Percentiles rank a stretch among this genome's conserved stretches.
phyloP scores from a whole-genome alignment of 2,888 invertebrate genomes.

The Aelia acuminata region DNA sequence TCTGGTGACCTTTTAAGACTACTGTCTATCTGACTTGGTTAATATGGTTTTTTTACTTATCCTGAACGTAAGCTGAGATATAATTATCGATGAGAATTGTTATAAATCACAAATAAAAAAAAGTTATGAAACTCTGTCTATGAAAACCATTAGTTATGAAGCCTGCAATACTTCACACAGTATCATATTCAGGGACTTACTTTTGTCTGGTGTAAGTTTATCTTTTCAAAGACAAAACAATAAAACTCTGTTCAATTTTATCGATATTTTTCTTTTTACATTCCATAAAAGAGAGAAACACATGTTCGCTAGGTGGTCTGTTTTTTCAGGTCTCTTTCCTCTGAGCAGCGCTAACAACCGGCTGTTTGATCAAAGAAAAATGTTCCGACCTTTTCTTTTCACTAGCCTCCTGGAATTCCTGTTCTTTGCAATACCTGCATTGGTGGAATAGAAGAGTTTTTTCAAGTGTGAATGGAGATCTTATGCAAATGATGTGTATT shows the following conservation, averaged over 20 bases:
- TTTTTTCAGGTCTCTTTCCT: background rate
- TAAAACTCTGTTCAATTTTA: constrained; percentile 11
- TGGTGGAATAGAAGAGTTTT: background rate
- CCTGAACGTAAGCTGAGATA: too few species aligned
- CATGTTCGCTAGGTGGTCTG: constrained; percentile 43
- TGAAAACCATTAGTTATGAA: too few species aligned
- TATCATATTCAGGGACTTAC: background rate
- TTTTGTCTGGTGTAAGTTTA: background rate
- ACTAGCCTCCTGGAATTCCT: constrained; percentile 29
- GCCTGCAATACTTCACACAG: background rate
- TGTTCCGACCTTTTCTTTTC: constrained; percentile 46
- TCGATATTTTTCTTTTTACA: constrained; percentile 13
- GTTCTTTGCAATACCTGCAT: constrained; percentile 30
- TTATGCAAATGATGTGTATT: constrained; percentile 11
- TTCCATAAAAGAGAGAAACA: constrained; percentile 12
- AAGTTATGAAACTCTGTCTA: too few species aligned
- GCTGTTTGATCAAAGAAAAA: constrained; percentile 41
- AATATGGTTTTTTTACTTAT: too few species aligned
- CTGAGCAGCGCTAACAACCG: constrained; percentile 9
- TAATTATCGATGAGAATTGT: too few species aligned
- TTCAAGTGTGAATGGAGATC: constrained; percentile 40
- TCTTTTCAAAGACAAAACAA: background rate
- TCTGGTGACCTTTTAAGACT: too few species aligned
- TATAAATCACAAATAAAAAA: too few species aligned
- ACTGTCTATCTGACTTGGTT: too few species aligned